These are phyloP conservation scores for Cercopithecus mona DNA, from an alignment of 2,113 vertebrate genomes.

Conservation along the genomic window DNA sequence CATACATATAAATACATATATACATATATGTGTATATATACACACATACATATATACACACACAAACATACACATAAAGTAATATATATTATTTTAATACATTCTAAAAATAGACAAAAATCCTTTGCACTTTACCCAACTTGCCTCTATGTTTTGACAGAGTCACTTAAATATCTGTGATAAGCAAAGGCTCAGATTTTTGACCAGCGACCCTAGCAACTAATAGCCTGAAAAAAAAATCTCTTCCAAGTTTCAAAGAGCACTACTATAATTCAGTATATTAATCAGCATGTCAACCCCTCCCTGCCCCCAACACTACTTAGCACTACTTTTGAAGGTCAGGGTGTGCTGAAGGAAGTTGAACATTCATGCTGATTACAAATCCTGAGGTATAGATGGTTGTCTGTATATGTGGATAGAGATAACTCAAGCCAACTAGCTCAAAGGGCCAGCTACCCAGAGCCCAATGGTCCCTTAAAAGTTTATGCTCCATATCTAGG, in stretches of 20 bases:
- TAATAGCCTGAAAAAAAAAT: neutral
- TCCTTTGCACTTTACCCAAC: neutral
- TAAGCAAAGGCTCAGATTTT: neutral
- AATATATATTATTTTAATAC: neutral
- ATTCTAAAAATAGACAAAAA: neutral
- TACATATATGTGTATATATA: no score
- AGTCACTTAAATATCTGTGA: neutral
- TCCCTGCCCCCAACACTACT: neutral
- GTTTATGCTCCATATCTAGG: neutral
- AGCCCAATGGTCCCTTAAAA: neutral
- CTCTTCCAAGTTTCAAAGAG: neutral
- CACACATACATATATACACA: no score
- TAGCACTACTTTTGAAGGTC: neutral
- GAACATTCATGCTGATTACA: neutral
- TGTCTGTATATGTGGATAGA: neutral
- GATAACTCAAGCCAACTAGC: neutral
- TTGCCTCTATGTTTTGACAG: neutral
- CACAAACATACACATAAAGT: no score
- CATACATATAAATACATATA: no score
- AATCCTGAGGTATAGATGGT: neutral
- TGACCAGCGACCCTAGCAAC: neutral
- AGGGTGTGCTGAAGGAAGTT: neutral
- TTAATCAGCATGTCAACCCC: neutral
- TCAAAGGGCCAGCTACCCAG: neutral
- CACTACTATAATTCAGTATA: neutral